phyloP scores from a whole-genome alignment of 2,797 vertebrate genomes.

The Mormyrops attenuatus region DNA sequence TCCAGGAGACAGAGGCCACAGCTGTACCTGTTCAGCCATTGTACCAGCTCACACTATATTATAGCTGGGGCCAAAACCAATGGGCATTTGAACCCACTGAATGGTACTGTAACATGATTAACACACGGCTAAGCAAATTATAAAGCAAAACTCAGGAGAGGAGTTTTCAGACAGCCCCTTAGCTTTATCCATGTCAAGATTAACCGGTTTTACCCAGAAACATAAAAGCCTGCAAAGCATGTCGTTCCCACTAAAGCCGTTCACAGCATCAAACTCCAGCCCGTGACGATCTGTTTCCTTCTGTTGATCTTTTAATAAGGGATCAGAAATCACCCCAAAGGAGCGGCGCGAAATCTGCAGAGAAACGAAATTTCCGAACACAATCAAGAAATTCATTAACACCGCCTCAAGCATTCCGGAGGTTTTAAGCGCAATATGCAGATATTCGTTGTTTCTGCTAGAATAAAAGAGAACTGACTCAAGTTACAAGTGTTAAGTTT shows the following conservation, averaged over 20 bases:
- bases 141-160: neutral
- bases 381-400: neutral
- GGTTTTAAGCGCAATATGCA: neutral
- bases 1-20: neutral
- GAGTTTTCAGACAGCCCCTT: constrained; percentile 8
- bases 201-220: constrained; percentile 13
- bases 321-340: neutral
- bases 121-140: neutral
- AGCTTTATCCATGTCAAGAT: neutral
- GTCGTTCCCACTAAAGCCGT: neutral
- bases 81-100: neutral
- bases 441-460: neutral
- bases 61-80: neutral
- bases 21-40: neutral
- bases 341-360: neutral
- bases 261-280: neutral
- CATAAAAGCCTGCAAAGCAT: neutral
- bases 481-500: neutral
- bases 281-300: neutral
- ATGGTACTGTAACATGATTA: neutral
- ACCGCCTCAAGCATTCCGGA: neutral
- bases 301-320: neutral
- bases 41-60: neutral
- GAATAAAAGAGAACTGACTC: neutral
- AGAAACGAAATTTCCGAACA: neutral